Evolutionary conservation across 2,797 vertebrate genomes (phyloP), one percentile per base, ranked within the genome.

Genomic region (Fringilla coelebs): DNA sequence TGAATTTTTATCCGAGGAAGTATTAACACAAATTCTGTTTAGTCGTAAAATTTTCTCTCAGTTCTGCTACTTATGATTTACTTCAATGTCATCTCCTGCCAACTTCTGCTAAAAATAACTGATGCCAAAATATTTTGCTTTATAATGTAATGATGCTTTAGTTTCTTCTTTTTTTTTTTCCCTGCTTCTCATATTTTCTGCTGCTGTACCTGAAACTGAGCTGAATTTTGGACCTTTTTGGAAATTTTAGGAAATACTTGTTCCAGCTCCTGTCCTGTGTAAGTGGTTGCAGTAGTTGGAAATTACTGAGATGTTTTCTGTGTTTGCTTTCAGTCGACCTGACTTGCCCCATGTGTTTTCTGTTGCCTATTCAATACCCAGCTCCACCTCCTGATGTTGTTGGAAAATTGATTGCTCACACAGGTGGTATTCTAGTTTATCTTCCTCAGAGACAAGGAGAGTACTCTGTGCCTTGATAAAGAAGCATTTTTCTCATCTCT

Each of bases 71-170:
- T 92, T 84, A n/a, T 18, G 21, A 73, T 91, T 88, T 88, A 73
- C 48, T 89, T 96, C 66, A 70, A 0, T 76, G 60, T 88, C 6
- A 5, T 70, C 70, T 88, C 78, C 70, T 95, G 85, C 82, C 71
- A 94, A 88, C 78, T 21, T n/a, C 28, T 73, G 52, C 79, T 95
- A 94, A 91, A 96, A 93, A 91, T 93, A 88, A 32, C 62, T 36
- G 22, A 76, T 95, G 63, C 71, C 72, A 84, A 94, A 95, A 86
- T 94, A 86, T 94, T 96, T 93, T 92, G 55, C 67, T 79, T 85
- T 90, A 49, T 90, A 68, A 91, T 73, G 70, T 91, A 93, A 86
- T 65, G 65, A 74, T 86, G 32, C 70, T 13, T 62, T 60, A 4
- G 6, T 26, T 46, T 26, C 21, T n/a, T 68, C 28, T 31, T 24